These are phyloP conservation scores for Spatula clypeata DNA, from an alignment of 2,797 vertebrate genomes.

Conservation along the genomic window DNA sequence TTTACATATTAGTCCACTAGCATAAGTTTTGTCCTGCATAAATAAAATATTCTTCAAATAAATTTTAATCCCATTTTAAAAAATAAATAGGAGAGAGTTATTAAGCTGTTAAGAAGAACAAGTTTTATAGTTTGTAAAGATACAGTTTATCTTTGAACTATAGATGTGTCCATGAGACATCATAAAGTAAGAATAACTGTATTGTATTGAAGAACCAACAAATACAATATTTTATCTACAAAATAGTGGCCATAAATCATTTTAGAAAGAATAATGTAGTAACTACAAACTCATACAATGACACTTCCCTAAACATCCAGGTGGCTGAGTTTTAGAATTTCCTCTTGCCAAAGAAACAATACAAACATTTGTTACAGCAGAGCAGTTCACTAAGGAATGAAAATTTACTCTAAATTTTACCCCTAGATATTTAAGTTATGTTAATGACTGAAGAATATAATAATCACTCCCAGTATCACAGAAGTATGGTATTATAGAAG, in stretches of 20 bases:
- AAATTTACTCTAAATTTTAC: not conserved
- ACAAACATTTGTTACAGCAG: not conserved
- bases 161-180: not conserved
- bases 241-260: not conserved
- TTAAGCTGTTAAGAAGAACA: not conserved
- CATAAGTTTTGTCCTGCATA: not conserved
- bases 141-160: not conserved
- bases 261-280: not conserved
- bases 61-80: not conserved
- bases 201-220: not conserved
- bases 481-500: not conserved
- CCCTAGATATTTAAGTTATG: not conserved
- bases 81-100: not conserved
- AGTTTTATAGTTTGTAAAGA: not conserved
- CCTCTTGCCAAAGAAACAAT: not conserved
- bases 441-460: not conserved
- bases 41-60: not conserved
- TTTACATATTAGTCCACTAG: not conserved
- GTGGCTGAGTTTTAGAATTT: not conserved
- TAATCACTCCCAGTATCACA: not conserved
- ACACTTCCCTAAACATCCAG: not conserved
- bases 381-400: not conserved
- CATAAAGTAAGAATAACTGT: not conserved
- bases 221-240: not conserved
- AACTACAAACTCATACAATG: not conserved